These are phyloP conservation scores for Anguilla megastoma DNA, from an alignment of 2,797 vertebrate species.

Conservation along the genomic window DNA sequence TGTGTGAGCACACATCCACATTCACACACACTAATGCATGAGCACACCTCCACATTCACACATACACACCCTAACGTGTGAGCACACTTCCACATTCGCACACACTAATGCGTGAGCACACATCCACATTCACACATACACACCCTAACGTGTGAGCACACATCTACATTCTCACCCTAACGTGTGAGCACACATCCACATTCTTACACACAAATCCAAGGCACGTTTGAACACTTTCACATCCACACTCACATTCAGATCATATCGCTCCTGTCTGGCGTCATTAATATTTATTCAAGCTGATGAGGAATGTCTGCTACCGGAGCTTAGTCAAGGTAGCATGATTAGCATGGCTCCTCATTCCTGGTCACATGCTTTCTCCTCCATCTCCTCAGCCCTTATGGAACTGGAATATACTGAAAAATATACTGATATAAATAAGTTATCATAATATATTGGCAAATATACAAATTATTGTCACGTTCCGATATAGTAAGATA, in stretches of 20 bases:
- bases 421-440: too few relatives aligned
- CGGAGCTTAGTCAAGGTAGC: not conserved
- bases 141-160: too few relatives aligned
- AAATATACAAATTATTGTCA: too few relatives aligned
- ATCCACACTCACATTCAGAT: conserved; percentile 30
- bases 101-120: not conserved
- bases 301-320: not conserved
- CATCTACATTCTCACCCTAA: too few relatives aligned
- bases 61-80: not conserved
- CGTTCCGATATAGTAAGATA: too few relatives aligned
- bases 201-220: too few relatives aligned
- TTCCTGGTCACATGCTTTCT: not conserved
- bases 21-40: not conserved
- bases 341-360: not conserved
- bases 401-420: too few relatives aligned
- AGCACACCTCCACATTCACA: not conserved
- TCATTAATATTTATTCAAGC: not conserved
- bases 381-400: not conserved
- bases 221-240: not conserved
- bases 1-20: not conserved
- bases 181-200: too few relatives aligned
- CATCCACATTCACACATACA: not conserved
- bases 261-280: not conserved
- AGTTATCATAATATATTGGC: too few relatives aligned
- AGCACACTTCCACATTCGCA: not conserved